Base-by-base conservation (phyloP, 2,113 vertebrate species). In the Ailuropoda melanoleuca region DNA sequence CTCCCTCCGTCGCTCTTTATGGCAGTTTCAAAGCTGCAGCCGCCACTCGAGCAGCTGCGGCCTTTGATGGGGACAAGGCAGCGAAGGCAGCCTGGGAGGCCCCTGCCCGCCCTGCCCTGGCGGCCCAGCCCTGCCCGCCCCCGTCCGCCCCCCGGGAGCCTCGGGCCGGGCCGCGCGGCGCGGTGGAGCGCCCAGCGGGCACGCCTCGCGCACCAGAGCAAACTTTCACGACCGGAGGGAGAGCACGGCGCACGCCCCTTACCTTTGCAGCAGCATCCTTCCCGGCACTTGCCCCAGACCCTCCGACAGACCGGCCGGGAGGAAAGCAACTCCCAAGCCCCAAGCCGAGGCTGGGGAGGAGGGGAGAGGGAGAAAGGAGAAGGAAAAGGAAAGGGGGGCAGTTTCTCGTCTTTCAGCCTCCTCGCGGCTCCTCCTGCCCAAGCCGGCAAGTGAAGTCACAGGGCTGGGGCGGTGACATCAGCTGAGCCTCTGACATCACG, bases 401-500 rank as follows among this genome's bases (percentile, higher is more conserved):
- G 98, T 98, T 98, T 88, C 97, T 98, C 95, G 60, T 58, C 97
- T 94, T 97, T 98, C 98, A 98, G 98, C 98, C 98, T 98, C 95
- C 98, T 98, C 97, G 77, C 97, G 72, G 98, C 98, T 98, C 98
- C 98, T 98, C 98, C 98, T 98, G 98, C 98, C 98, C 81, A 84
- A 98, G 98, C 97, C 95, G 89, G 98, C 97, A 94, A 97, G 98
- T 98, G 99, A 99, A 99, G 99, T 99, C 99, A 99, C 98, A 98
- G 98, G 99, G 98, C 98, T 97, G 75, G 91, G 97, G 93, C 98
- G 98, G 98, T 99, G 99, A 99, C 99, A 99, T 99, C 99, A 99
- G 98, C 98, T 23, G 91, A 98, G 98, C 98, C 98, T 99, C 98
- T 99, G 99, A 99, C 98, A 98, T 99, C 99, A 99, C 98, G 92